Evolutionary conservation across 2,888 invertebrate species (phyloP).

Genomic region (Eumerus sabulonum): DNA sequence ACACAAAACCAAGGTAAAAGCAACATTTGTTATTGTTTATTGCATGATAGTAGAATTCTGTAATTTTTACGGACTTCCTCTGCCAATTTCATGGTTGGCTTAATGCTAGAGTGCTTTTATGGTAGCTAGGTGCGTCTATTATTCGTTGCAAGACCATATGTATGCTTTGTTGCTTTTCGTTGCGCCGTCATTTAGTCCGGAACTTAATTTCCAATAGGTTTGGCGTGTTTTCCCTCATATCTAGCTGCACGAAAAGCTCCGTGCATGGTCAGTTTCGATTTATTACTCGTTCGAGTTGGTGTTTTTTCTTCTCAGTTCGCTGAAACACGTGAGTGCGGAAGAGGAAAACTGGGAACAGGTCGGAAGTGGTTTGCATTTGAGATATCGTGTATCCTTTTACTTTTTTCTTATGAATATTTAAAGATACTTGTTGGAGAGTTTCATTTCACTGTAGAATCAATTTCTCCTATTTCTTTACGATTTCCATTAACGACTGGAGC

Average conservation of each 20-base stretch:
- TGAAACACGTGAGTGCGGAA: conserved; percentile 7
- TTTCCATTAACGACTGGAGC: no score
- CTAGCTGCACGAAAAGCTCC: conserved; percentile 46
- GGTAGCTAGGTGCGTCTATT: conserved; percentile 39
- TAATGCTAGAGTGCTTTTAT: conserved; percentile 6
- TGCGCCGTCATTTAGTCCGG: conserved; percentile 16
- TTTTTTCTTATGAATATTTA: no score
- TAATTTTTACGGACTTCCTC: conserved; percentile 24
- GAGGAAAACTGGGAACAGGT: background rate
- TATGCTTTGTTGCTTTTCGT: background rate
- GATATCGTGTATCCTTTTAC: no score
- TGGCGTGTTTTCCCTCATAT: conserved; percentile 25
- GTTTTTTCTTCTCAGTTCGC: background rate
- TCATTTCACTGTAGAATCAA: no score
- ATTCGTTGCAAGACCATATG: conserved; percentile 7
- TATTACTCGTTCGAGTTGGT: conserved; percentile 2
- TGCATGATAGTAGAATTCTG: no score
- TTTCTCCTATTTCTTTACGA: no score
- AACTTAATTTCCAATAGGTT: conserved; percentile 19
- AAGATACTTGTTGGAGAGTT: no score
- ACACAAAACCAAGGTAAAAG: conserved; percentile 45
- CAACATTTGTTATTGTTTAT: background rate
- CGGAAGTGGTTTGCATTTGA: no score
- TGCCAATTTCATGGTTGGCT: conserved; percentile 50
- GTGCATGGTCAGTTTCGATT: conserved; percentile 50